phyloP scores from a whole-genome alignment of 2,797 vertebrate genomes.

The Urocyon cinereoargenteus region DNA sequence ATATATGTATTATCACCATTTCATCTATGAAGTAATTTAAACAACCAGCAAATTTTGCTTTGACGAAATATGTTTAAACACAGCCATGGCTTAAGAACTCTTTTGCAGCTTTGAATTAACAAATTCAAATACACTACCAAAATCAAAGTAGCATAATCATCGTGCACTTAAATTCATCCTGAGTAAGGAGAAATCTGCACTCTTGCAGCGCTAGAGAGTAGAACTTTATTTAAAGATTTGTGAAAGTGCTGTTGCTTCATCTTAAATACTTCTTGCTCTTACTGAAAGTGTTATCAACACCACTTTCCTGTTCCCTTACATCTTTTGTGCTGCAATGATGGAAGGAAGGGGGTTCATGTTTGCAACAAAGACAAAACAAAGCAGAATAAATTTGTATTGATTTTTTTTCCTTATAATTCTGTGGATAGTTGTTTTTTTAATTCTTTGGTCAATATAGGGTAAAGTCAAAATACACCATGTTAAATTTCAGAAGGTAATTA shows the following conservation, averaged over 20 bases:
- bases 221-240: slow-evolving; percentile 4
- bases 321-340: slow-evolving; percentile 41
- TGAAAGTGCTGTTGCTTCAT: slow-evolving; percentile 53
- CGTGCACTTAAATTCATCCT: neutral
- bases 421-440: neutral
- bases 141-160: neutral
- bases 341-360: neutral
- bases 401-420: slow-evolving; percentile 10
- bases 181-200: neutral
- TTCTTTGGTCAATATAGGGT: neutral
- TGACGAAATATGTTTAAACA: neutral
- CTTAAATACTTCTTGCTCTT: neutral
- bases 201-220: neutral
- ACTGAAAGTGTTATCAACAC: slow-evolving; percentile 26
- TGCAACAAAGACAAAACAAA: slow-evolving; percentile 34
- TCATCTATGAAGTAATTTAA: neutral
- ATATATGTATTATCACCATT: neutral
- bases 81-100: neutral
- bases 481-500: slow-evolving; percentile 27
- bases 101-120: neutral
- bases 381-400: neutral
- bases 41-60: neutral
- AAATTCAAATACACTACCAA: neutral
- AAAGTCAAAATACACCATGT: slow-evolving; percentile 37
- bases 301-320: slow-evolving; percentile 66